Conservation (phyloP, 64 coral and sea anemone genomes). For the Montipora foliosa region DNA sequence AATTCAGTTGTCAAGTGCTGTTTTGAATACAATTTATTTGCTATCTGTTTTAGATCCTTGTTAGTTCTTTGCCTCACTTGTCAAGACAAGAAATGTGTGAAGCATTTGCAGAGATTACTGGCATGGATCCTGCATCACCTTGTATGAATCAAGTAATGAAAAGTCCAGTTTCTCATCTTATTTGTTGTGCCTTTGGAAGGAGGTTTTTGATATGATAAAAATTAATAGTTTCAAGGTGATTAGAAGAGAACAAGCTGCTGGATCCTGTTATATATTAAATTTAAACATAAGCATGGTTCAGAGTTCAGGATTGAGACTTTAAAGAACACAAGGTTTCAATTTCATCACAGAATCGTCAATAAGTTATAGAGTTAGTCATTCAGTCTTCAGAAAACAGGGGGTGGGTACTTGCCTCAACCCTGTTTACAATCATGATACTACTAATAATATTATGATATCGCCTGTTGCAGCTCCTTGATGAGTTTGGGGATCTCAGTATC, state of each 20-base stretch:
- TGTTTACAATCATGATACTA: too few relatives aligned
- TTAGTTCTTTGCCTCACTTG: constrained; percentile 51
- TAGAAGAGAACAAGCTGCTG: too few relatives aligned
- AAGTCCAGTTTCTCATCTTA: background rate
- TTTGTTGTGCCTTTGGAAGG: background rate
- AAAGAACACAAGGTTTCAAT: too few relatives aligned
- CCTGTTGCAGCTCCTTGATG: constrained; percentile 7
- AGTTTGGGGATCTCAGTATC: background rate
- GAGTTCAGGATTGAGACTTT: too few relatives aligned
- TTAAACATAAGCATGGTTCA: too few relatives aligned
- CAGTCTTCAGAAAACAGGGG: too few relatives aligned
- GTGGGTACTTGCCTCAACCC: too few relatives aligned
- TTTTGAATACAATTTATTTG: background rate
- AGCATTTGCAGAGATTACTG: constrained; percentile 73
- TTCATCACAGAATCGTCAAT: too few relatives aligned
- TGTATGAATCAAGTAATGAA: constrained; percentile 49
- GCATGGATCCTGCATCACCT: constrained; percentile 32
- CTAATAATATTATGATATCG: background rate
- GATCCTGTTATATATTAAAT: too few relatives aligned
- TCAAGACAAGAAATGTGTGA: constrained; percentile 54
- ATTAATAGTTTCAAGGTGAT: too few relatives aligned
- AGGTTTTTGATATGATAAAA: too few relatives aligned
- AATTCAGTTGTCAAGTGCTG: background rate
- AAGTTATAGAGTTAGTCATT: too few relatives aligned
- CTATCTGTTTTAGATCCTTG: constrained; percentile 62